phyloP scores from a whole-genome alignment of 2,113 vertebrate genomes.

The Cheirogaleus medius region DNA sequence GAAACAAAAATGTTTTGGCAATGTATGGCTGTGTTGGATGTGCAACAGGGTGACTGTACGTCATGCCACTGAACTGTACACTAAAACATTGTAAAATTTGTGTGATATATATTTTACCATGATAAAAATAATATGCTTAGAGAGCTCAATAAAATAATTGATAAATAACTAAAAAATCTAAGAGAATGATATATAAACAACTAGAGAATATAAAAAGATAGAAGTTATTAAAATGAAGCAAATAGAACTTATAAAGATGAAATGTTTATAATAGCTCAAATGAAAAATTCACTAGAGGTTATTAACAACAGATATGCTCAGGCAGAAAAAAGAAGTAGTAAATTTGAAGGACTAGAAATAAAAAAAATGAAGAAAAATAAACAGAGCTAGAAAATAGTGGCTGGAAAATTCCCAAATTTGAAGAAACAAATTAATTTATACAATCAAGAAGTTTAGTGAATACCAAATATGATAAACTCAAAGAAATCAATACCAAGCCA shows the following conservation, averaged over 20 bases:
- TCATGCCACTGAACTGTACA: not conserved
- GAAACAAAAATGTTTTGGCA: not conserved
- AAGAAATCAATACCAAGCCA: not conserved
- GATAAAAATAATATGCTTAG: not conserved
- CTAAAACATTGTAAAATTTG: not conserved
- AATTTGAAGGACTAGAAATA: not conserved
- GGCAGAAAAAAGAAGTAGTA: not conserved
- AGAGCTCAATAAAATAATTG: not conserved
- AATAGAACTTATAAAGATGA: not conserved
- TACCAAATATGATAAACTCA: not conserved
- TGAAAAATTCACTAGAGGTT: not conserved
- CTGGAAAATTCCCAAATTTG: not conserved
- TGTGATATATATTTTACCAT: not conserved
- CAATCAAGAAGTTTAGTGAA: not conserved
- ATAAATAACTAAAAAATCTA: not conserved
- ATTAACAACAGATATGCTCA: not conserved
- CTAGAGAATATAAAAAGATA: not conserved
- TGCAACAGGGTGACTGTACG: not conserved
- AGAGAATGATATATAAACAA: not conserved
- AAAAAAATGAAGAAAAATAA: not conserved
- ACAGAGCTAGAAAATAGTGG: not conserved
- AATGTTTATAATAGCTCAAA: not conserved
- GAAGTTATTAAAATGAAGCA: not conserved
- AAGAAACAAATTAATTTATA: not conserved
- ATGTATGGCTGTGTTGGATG: not conserved